A percentile compares a stretch with the other conserved stretches of the same genome.
Conservation (phyloP, 2,113 vertebrate species). For the Myotis brandtii region DNA sequence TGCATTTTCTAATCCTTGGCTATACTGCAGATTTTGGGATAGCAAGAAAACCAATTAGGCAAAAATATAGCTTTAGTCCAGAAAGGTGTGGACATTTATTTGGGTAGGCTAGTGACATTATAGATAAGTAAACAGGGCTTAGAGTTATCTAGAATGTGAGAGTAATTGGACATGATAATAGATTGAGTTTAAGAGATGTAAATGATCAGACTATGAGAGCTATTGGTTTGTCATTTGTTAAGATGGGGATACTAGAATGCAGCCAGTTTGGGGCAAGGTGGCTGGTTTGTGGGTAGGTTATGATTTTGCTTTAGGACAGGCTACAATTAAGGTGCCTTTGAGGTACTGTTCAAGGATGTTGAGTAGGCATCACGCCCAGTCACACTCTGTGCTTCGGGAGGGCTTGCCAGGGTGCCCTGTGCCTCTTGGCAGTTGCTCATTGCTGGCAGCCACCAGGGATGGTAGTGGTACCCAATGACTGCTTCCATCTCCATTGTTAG, state of each 20-base stretch:
- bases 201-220: neutral
- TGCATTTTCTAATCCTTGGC: neutral
- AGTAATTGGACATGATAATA: neutral
- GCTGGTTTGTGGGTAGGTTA: neutral
- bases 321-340: neutral
- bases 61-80: neutral
- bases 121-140: neutral
- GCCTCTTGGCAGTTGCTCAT: neutral
- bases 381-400: neutral
- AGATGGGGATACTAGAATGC: neutral
- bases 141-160: neutral
- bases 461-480: neutral
- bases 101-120: neutral
- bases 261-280: neutral
- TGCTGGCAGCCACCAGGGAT: neutral
- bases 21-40: neutral
- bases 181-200: neutral
- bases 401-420: neutral
- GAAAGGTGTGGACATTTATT: neutral
- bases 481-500: neutral
- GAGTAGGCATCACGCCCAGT: neutral
- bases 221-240: neutral
- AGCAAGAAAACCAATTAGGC: neutral
- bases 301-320: neutral
- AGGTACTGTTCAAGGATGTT: neutral